Conservation (phyloP, 2,797 vertebrate species). For the Todus mexicanus region DNA sequence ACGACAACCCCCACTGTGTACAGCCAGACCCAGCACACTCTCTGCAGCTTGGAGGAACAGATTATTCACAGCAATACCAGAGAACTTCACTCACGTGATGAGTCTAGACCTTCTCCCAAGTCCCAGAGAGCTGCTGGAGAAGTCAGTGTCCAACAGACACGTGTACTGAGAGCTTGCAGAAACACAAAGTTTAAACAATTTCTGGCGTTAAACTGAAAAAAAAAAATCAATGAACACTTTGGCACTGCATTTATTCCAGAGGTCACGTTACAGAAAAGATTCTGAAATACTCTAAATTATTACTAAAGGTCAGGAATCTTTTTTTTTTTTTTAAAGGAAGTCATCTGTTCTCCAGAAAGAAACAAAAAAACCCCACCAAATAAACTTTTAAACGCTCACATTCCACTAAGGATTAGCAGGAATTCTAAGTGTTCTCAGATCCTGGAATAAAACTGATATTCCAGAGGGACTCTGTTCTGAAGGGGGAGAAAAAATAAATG, state of each 20-base stretch:
- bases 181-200: background rate
- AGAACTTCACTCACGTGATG: background rate
- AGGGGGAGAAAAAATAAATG: background rate
- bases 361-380: background rate
- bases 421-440: background rate
- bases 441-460: background rate
- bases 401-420: background rate
- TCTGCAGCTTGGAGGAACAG: background rate
- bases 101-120: background rate
- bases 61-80: background rate
- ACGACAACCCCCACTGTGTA: background rate
- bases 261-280: background rate
- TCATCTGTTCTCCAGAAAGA: no score
- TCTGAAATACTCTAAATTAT: background rate
- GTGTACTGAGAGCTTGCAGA: background rate
- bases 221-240: background rate
- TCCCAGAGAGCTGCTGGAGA: background rate
- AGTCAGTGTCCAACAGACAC: background rate
- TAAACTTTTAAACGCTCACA: background rate
- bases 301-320: background rate
- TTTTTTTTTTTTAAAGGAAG: no score
- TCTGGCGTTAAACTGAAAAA: background rate
- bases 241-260: background rate
- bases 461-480: background rate
- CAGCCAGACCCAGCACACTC: background rate